A percentile compares a stretch with the other conserved stretches of the same genome.
Conservation (phyloP, 2,888 invertebrate genomes). For the Charanyca ferruginea region DNA sequence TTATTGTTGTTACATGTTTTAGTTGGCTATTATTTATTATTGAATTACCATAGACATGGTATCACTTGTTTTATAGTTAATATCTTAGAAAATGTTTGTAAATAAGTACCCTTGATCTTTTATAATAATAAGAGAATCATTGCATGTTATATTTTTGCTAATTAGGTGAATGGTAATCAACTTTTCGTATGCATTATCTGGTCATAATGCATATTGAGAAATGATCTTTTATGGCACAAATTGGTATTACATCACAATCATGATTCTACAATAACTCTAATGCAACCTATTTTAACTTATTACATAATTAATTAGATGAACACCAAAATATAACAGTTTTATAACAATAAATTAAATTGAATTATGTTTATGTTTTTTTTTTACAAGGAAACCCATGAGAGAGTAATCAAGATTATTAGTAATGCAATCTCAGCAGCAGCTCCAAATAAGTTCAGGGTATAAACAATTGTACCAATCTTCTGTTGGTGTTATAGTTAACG, state of each 20-base stretch:
- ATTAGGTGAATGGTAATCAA: conserved; percentile 79
- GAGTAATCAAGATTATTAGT: no score
- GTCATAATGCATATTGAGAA: conserved; percentile 87
- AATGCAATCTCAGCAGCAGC: no score
- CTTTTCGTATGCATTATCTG: conserved; percentile 87
- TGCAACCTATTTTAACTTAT: conserved; percentile 68
- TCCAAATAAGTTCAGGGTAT: no score
- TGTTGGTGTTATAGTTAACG: no score
- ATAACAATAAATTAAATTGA: conserved; percentile 73
- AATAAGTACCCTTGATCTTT: conserved; percentile 81
- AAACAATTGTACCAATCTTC: no score
- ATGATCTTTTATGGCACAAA: conserved; percentile 76
- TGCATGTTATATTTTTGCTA: conserved; percentile 82
- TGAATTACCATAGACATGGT: conserved; percentile 81
- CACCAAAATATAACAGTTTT: conserved; percentile 80
- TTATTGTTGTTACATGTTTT: conserved; percentile 87
- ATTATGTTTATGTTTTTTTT: conserved; percentile 32
- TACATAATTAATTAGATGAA: conserved; percentile 72
- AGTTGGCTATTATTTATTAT: conserved; percentile 87
- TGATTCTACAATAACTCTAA: conserved; percentile 75
- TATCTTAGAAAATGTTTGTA: conserved; percentile 81
- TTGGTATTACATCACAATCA: conserved; percentile 84
- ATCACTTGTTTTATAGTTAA: conserved; percentile 79
- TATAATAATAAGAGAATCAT: conserved; percentile 76
- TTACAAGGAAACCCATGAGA: not conserved